These are phyloP conservation scores for Procambarus clarkii DNA, from an alignment of 1,140 invertebrate genomes.

Conservation along the genomic window DNA sequence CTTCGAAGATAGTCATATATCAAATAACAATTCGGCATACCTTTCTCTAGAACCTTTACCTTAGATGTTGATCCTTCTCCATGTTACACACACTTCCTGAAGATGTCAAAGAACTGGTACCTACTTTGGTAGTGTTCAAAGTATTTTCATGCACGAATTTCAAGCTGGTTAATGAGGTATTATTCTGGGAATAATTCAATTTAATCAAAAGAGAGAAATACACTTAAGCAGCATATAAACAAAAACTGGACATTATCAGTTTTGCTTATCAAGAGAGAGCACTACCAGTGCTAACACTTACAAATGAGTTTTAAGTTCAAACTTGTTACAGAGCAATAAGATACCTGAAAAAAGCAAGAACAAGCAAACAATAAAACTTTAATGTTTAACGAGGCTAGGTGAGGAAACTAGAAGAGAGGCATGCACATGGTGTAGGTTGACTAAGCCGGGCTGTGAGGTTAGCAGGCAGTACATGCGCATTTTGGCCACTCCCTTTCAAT, in stretches of 20 bases:
- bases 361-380: neutral
- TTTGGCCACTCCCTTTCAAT: constrained; percentile 69
- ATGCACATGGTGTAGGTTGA: constrained; percentile 3
- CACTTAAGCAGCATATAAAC: neutral
- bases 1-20: constrained; percentile 50
- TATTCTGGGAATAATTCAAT: constrained; percentile 10
- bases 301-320: constrained; percentile 12
- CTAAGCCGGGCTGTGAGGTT: constrained; percentile 59
- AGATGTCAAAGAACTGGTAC: constrained; percentile 13
- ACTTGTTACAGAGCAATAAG: constrained; percentile 9
- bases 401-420: neutral
- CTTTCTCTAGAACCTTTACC: constrained; percentile 31
- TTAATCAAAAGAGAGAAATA: neutral
- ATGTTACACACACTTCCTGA: constrained; percentile 23
- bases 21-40: constrained; percentile 40
- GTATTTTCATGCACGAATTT: constrained; percentile 25
- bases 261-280: neutral
- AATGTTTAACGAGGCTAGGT: neutral
- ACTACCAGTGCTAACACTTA: neutral
- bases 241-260: constrained; percentile 8
- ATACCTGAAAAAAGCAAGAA: neutral
- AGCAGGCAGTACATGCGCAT: constrained; percentile 59
- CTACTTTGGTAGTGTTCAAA: constrained; percentile 14
- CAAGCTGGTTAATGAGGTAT: neutral
- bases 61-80: constrained; percentile 14